Percentiles rank a stretch among this genome's conserved stretches.
Conservation (phyloP, 1,140 invertebrate genomes). For the Pseudomyrmex gracilis region DNA sequence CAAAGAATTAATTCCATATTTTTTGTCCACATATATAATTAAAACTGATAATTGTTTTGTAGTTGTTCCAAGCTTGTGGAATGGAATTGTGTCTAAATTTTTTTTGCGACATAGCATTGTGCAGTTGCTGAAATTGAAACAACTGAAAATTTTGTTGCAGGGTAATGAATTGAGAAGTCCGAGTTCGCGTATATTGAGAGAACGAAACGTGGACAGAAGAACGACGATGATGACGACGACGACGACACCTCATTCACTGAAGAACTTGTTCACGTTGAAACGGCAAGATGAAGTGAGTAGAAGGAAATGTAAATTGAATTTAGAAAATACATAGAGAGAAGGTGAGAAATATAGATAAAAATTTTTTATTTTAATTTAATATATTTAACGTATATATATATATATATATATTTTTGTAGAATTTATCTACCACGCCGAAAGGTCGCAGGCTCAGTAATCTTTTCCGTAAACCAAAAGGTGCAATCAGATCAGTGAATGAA, state of each 20-base stretch:
- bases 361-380: slow-evolving; percentile 37
- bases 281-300: slow-evolving; percentile 76
- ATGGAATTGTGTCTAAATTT: background rate
- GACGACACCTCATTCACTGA: slow-evolving; percentile 74
- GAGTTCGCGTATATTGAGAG: slow-evolving; percentile 74
- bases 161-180: slow-evolving; percentile 77
- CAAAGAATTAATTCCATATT: no score
- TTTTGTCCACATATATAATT: no score
- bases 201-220: slow-evolving; percentile 76
- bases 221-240: slow-evolving; percentile 66
- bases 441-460: slow-evolving; percentile 76
- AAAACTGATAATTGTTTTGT: no score
- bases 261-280: slow-evolving; percentile 69
- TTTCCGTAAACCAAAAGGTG: slow-evolving; percentile 72
- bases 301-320: slow-evolving; percentile 7
- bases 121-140: slow-evolving; percentile 22
- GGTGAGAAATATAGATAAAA: no score
- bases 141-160: slow-evolving; percentile 57
- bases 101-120: background rate
- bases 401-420: slow-evolving; percentile 78
- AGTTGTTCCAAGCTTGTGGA: no score
- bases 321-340: no score
- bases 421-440: slow-evolving; percentile 73
- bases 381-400: slow-evolving; percentile 33
- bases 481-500: slow-evolving; percentile 37